Base-by-base conservation (phyloP, 2,888 invertebrate genomes). In the Lydus trimaculatus region DNA sequence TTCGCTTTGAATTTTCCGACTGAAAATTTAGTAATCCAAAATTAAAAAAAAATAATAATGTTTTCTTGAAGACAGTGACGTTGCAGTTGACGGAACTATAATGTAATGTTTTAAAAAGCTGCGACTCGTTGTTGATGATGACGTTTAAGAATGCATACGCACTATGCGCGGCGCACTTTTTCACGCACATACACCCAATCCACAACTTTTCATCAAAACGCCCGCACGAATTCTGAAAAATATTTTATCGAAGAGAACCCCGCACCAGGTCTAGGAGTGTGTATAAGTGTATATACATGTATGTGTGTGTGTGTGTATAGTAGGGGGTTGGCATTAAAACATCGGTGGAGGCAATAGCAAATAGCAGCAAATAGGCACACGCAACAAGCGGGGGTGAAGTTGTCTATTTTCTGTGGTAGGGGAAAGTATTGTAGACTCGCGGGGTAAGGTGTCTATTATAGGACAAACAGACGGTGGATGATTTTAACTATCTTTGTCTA, bases 191-290 rank as follows among this genome's bases (percentile, higher is more conserved):
- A 78, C 56, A 56, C 56, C 56, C 56, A 56, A 56, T 56, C 72
- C 72, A 72, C 74, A 73, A 83, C 81, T 84, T 84, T 83, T 83
- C 84, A 80, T 83, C 83, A 83, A 84, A 85, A 84, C 83, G 83
- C 80, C 82, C 81, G 80, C 81, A 81, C 82, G 80, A 82, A 82
- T 84, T 84, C 84, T 83, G 83, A 83, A 84, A 84, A 84, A 83
- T 82, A 80, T 80, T 52, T 83, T 81, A 81, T 80, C 81, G 81
- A 81, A 56, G 25, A 56, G 56, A 79, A 79, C 79, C 80, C 80
- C 77, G 76, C 81, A 76, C 66, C 61, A 64, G 69, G 61, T 64
- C 76, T 56, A 56, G 56, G 67, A 74, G 76, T 81, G n/a, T n/a
- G n/a, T n/a, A n/a, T n/a, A n/a, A n/a, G n/a, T n/a, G n/a, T n/a